Conservation (phyloP, 2,113 vertebrate species). For the Hemibagrus wyckioides region DNA sequence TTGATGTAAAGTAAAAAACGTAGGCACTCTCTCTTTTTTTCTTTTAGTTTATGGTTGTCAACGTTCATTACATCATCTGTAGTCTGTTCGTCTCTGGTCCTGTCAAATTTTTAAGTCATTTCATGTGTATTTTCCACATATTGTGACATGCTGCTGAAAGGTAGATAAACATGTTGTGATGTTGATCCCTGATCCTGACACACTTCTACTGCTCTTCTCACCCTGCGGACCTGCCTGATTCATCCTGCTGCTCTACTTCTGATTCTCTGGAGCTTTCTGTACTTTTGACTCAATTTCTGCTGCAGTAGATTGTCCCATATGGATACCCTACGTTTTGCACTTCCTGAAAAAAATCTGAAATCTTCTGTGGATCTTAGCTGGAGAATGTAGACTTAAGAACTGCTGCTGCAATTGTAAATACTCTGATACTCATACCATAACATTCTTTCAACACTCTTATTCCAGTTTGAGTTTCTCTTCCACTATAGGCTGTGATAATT, state of each 20-base stretch:
- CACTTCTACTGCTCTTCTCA: background rate
- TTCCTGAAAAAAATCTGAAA: background rate
- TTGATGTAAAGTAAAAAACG: background rate
- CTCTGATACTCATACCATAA: background rate
- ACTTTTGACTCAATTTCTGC: background rate
- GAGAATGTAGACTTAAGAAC: background rate
- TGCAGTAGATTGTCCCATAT: background rate
- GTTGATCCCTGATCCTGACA: background rate
- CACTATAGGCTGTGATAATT: background rate
- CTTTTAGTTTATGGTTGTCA: background rate
- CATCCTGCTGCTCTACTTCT: background rate
- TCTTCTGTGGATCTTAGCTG: background rate
- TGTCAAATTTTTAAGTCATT: background rate
- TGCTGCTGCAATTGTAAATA: background rate
- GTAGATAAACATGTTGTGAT: background rate
- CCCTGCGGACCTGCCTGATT: background rate
- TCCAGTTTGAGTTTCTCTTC: background rate
- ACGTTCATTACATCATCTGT: background rate
- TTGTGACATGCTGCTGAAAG: background rate
- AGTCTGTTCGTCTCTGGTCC: background rate
- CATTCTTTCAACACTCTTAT: background rate
- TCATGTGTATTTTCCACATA: background rate
- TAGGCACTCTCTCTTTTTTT: background rate
- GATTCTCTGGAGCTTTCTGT: background rate
- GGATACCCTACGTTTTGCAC: background rate